Conservation (phyloP, 1,140 invertebrate genomes). For the Andrena cerasifolii region DNA sequence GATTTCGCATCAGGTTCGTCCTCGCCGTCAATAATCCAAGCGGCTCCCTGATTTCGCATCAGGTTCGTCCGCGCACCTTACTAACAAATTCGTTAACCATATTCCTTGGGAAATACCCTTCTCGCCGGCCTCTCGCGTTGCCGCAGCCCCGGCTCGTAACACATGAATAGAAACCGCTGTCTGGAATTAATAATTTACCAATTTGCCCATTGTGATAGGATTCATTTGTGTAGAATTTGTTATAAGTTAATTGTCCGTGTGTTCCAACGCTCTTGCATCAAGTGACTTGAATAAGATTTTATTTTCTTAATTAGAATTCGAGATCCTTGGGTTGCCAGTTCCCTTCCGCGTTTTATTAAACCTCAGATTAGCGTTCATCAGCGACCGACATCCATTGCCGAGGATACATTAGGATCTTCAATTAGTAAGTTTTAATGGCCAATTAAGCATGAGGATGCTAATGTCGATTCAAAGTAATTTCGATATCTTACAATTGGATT, state of each 20-base stretch:
- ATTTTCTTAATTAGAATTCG: conserved; percentile 8
- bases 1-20: too few species aligned
- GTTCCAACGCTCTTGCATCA: background rate
- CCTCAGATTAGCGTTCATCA: conserved; percentile 52
- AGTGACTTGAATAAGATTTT: conserved; percentile 2
- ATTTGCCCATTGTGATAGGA: too few species aligned
- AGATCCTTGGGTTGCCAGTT: background rate
- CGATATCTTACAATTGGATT: background rate
- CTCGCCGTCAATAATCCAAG: too few species aligned
- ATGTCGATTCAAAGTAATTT: conserved; percentile 31
- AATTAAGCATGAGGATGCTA: conserved; percentile 56
- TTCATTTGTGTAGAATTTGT: too few species aligned
- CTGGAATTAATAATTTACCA: too few species aligned
- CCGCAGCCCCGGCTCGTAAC: too few species aligned
- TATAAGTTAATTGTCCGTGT: background rate
- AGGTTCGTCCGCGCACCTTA: too few species aligned
- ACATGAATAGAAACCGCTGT: too few species aligned
- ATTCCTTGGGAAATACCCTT: too few species aligned
- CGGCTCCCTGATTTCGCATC: too few species aligned
- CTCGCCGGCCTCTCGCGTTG: too few species aligned
- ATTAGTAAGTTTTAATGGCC: conserved; percentile 63
- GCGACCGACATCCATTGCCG: conserved; percentile 9
- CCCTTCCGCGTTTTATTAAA: conserved; percentile 46
- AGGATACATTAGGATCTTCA: conserved; percentile 36
- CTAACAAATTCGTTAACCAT: too few species aligned